Percentiles rank a stretch among this genome's conserved stretches.
Evolutionary conservation across 2,113 vertebrate genomes (phyloP).

Genomic region (Cyphomyrus plagiostoma): DNA sequence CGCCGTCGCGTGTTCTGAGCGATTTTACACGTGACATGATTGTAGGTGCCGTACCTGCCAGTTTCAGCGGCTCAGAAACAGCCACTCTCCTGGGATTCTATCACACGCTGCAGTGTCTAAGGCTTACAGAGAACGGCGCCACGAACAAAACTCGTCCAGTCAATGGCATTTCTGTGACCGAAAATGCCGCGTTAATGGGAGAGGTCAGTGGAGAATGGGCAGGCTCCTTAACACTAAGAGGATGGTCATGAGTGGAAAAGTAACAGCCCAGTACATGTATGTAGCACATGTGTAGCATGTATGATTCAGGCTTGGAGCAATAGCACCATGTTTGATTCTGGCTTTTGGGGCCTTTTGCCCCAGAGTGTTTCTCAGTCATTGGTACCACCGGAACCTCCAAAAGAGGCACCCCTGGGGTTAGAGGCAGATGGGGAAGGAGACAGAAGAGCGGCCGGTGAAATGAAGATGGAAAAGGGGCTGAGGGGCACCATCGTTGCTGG

Average conservation of each 20-base stretch:
- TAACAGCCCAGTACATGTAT: not conserved
- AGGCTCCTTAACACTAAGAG: not conserved
- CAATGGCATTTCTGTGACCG: not conserved
- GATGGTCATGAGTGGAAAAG: not conserved
- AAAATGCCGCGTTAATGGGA: not conserved
- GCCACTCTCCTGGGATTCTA: not conserved
- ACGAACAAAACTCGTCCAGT: not conserved
- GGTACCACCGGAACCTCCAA: not conserved
- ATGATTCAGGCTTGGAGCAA: not conserved
- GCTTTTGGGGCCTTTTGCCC: not conserved
- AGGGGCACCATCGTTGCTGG: not conserved
- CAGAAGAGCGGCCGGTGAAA: not conserved
- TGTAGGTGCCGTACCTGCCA: not conserved
- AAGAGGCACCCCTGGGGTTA: not conserved
- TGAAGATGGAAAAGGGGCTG: not conserved
- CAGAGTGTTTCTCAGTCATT: not conserved
- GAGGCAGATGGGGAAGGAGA: not conserved
- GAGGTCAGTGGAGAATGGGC: not conserved
- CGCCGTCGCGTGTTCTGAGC: not conserved
- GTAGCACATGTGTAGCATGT: not conserved
- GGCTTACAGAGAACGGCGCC: not conserved
- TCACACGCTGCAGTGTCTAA: not conserved
- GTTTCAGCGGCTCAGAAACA: not conserved
- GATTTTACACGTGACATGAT: not conserved
- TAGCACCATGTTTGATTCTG: not conserved